Conservation (phyloP, 2,797 vertebrate species). For the Sebastes vulpes region DNA sequence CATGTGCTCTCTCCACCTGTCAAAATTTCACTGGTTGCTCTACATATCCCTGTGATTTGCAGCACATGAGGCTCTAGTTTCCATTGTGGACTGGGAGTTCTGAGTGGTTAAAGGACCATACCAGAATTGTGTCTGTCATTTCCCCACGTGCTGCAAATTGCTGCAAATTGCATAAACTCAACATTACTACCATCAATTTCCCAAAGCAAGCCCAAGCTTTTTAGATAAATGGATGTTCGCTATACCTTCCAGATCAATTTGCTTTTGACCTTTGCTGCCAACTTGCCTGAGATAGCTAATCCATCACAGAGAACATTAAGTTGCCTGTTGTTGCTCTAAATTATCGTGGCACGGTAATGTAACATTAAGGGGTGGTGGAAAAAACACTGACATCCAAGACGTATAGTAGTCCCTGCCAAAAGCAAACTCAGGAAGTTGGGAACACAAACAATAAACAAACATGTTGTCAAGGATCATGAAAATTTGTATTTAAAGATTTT, state of each 20-base stretch:
- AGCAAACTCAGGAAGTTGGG: neutral
- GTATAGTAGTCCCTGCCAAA: neutral
- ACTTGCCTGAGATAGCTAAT: neutral
- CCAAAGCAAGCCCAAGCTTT: neutral
- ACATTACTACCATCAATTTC: neutral
- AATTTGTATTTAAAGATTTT: neutral
- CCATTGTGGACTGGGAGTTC: neutral
- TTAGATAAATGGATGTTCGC: neutral
- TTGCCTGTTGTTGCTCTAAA: slow-evolving; percentile 6
- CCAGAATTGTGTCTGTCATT: neutral
- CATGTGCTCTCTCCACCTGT: slow-evolving; percentile 64
- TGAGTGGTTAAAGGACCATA: neutral
- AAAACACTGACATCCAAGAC: neutral
- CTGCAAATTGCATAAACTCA: neutral
- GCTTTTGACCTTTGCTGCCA: neutral
- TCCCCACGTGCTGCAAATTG: neutral
- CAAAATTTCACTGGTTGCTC: slow-evolving; percentile 39
- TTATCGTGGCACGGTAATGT: neutral
- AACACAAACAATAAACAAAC: neutral
- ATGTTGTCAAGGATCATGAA: neutral
- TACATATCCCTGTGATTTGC: slow-evolving; percentile 31
- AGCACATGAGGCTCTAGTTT: slow-evolving; percentile 22
- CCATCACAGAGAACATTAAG: neutral
- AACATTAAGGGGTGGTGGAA: neutral
- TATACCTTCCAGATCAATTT: neutral